These are phyloP conservation scores for Halichondria panicea DNA, from an alignment of 37 sponge, comb jelly and placozoan species.

Conservation along the genomic window DNA sequence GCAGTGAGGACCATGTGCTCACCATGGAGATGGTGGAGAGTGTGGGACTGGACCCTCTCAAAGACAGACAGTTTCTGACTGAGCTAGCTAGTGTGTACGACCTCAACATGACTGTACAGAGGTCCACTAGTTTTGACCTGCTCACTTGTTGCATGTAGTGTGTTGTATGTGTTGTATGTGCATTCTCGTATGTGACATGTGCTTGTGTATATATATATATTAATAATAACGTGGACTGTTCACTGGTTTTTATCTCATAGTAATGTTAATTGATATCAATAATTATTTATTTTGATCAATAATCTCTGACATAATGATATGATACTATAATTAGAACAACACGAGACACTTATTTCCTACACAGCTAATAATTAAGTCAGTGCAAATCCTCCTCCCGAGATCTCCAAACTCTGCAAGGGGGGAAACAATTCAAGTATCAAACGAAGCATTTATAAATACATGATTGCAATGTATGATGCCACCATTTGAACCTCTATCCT, in stretches of 20 bases:
- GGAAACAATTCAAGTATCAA: too few species aligned
- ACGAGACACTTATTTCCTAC: too few species aligned
- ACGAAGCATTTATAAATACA: too few species aligned
- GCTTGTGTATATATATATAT: not conserved
- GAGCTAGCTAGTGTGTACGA: constrained; percentile 53
- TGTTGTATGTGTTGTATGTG: not conserved
- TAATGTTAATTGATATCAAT: too few species aligned
- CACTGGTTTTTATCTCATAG: too few species aligned
- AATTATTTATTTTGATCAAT: too few species aligned
- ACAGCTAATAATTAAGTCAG: not conserved
- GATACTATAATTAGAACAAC: too few species aligned
- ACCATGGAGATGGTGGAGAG: constrained; percentile 59
- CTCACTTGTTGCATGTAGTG: constrained; percentile 38
- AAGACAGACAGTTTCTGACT: constrained; percentile 66
- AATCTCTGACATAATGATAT: too few species aligned
- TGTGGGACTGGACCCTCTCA: constrained; percentile 72
- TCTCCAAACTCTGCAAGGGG: constrained; percentile 8
- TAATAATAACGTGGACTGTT: too few species aligned
- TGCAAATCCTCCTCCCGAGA: constrained; percentile 10
- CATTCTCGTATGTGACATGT: not conserved
- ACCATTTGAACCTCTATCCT: too few species aligned
- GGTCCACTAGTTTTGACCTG: constrained; percentile 32
- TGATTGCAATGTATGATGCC: too few species aligned
- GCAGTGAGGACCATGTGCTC: constrained; percentile 62
- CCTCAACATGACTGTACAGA: constrained; percentile 71